A percentile compares a stretch with the other conserved stretches of the same genome.
These are phyloP conservation scores for Brachionus sp. DNA, from an alignment of 1,140 invertebrate genomes.

Conservation along the genomic window DNA sequence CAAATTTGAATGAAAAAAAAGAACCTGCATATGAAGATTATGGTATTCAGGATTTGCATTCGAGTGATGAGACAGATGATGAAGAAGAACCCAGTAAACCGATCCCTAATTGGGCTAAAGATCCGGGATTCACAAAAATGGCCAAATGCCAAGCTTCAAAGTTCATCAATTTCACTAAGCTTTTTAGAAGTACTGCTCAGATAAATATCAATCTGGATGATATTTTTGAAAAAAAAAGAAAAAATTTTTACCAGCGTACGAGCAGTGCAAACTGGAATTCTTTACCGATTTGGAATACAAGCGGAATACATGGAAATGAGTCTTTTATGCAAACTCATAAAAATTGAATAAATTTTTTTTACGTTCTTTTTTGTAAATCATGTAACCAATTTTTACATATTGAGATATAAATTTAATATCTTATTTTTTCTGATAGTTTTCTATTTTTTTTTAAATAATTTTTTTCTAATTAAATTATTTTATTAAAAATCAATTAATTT, in stretches of 20 bases:
- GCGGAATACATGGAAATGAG: constrained; percentile 41
- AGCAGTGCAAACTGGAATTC: constrained; percentile 20
- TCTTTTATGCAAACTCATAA: constrained; percentile 35
- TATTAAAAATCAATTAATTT: background rate
- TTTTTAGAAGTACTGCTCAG: background rate
- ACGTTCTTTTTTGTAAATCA: constrained; percentile 4
- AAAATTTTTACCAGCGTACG: background rate
- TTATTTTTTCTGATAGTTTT: no score
- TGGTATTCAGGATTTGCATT: background rate
- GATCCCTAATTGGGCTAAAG: background rate
- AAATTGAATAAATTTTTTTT: background rate
- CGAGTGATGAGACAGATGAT: constrained; percentile 7
- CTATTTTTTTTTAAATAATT: no score
- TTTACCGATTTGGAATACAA: constrained; percentile 15
- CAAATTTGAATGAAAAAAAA: background rate
- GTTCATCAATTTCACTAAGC: background rate
- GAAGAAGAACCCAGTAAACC: constrained; percentile 19
- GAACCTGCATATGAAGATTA: background rate
- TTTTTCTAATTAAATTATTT: background rate
- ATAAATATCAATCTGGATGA: background rate
- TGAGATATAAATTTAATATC: background rate
- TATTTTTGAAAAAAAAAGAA: background rate
- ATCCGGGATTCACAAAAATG: background rate
- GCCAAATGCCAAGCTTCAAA: background rate
- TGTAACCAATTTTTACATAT: background rate